Evolutionary conservation across 2,113 vertebrate genomes (phyloP).

Genomic region (Macheiramphus alcinus): DNA sequence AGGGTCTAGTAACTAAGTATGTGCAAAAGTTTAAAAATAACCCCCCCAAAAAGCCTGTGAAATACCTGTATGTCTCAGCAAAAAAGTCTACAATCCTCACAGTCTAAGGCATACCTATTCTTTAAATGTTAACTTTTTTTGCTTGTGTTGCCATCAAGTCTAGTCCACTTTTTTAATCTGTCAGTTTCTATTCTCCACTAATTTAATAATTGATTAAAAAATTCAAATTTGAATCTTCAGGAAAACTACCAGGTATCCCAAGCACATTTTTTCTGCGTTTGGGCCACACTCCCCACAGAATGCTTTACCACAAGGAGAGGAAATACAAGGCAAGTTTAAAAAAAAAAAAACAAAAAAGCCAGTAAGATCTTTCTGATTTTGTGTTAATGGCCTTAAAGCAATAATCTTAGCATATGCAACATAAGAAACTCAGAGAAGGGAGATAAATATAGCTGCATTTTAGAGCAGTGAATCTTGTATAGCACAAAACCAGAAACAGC

Average conservation of each 20-base stretch:
- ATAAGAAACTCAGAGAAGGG: not conserved
- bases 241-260: not conserved
- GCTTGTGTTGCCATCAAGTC: not conserved
- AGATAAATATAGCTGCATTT: not conserved
- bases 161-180: not conserved
- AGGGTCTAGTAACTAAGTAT: not conserved
- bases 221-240: not conserved
- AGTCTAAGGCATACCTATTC: not conserved
- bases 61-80: not conserved
- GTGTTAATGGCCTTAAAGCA: not conserved
- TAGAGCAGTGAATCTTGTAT: not conserved
- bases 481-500: not conserved
- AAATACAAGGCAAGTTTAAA: not conserved
- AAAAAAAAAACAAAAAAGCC: not conserved
- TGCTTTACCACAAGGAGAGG: not conserved
- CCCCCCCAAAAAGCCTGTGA: not conserved
- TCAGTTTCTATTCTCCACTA: not conserved
- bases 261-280: not conserved
- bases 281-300: not conserved
- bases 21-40: not conserved
- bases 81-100: not conserved
- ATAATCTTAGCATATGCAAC: not conserved
- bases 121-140: not conserved
- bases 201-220: not conserved
- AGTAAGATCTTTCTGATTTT: not conserved